Percentiles rank a stretch among this genome's conserved stretches.
These are phyloP conservation scores for Apus apus DNA, from an alignment of 2,113 vertebrate species.

Conservation along the genomic window DNA sequence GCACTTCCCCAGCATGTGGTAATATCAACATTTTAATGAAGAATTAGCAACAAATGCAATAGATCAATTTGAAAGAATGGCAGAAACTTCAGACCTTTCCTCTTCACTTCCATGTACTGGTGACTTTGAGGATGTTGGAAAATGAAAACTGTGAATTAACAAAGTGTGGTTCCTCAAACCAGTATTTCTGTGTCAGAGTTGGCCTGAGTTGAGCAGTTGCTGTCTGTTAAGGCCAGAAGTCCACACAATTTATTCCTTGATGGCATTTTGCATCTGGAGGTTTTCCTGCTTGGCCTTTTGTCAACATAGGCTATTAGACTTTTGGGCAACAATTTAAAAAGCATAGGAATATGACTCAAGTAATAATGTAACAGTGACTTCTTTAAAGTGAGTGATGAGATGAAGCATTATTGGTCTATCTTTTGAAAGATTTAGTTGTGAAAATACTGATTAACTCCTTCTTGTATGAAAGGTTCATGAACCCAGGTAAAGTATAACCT, in stretches of 20 bases:
- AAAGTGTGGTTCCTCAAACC: background rate
- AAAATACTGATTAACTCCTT: background rate
- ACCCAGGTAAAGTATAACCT: background rate
- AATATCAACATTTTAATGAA: background rate
- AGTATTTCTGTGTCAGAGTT: background rate
- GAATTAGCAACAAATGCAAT: background rate
- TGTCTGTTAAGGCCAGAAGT: background rate
- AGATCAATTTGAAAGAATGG: background rate
- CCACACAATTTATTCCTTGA: background rate
- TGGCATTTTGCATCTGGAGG: background rate
- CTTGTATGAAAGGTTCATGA: background rate
- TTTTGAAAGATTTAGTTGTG: background rate
- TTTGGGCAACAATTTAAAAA: background rate
- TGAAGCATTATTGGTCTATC: background rate
- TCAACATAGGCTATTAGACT: background rate
- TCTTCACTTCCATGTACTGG: accelerated
- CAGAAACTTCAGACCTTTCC: background rate
- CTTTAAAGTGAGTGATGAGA: background rate
- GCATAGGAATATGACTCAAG: accelerated
- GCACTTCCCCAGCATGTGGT: background rate
- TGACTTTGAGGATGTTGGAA: background rate
- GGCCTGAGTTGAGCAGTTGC: background rate
- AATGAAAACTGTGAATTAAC: background rate
- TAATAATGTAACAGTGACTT: background rate
- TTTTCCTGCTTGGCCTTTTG: background rate